Conservation (phyloP, 2,113 vertebrate genomes). For the Podarcis raffonei region DNA sequence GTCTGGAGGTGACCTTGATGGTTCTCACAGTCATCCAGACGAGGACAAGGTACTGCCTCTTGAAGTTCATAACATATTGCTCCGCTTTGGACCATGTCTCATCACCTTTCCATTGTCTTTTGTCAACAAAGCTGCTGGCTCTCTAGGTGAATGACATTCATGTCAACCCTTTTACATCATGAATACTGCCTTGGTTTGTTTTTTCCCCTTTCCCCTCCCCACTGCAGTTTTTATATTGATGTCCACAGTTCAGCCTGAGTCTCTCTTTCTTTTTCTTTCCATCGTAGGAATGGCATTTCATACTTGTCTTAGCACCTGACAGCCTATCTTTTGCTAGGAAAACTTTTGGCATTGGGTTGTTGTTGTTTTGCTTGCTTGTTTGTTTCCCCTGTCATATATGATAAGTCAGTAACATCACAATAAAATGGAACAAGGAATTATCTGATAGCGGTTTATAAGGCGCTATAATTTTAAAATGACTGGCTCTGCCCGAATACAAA, state of each 20-base stretch:
- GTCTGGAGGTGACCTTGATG: too few relatives aligned
- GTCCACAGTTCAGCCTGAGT: background rate
- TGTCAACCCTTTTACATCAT: too few relatives aligned
- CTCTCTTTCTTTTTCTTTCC: background rate
- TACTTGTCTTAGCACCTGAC: background rate
- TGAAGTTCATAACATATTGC: background rate
- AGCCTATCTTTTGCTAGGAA: background rate
- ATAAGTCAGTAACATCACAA: slow-evolving; percentile 33
- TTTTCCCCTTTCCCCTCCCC: background rate
- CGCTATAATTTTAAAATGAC: slow-evolving; percentile 26
- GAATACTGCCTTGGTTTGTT: background rate
- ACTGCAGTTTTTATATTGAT: background rate
- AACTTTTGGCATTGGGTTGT: background rate
- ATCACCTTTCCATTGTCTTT: background rate
- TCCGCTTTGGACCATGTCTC: background rate
- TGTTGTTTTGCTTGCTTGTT: background rate
- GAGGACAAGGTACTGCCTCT: background rate
- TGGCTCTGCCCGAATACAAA: slow-evolving; percentile 19
- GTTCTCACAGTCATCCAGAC: background rate
- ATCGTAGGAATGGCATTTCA: background rate
- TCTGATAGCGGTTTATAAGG: slow-evolving; percentile 8
- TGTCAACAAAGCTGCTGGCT: background rate
- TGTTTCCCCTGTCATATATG: background rate
- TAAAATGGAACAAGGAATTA: slow-evolving; percentile 26
- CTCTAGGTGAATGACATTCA: too few relatives aligned